A percentile compares a stretch with the other conserved stretches of the same genome.
These are phyloP conservation scores for Tragelaphus strepsiceros DNA, from an alignment of 2,113 vertebrate species.

Conservation along the genomic window DNA sequence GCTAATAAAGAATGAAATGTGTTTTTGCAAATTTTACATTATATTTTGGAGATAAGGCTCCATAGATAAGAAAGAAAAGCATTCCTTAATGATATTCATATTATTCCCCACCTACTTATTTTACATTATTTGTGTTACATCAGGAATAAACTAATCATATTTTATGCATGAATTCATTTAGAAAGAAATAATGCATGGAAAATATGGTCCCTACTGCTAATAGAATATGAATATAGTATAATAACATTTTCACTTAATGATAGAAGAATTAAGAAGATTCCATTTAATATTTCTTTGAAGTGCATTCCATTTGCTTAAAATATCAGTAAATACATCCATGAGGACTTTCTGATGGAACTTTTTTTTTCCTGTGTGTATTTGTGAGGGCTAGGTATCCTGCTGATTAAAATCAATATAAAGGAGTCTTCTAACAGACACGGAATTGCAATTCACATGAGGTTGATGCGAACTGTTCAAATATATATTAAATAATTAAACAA, in stretches of 20 bases:
- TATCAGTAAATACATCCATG: not conserved
- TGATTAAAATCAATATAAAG: not conserved
- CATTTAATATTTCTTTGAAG: not conserved
- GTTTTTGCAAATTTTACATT: not conserved
- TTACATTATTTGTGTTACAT: not conserved
- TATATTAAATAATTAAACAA: not conserved
- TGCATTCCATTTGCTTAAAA: constrained; percentile 5
- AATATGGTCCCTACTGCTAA: not conserved
- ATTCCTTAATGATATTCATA: not conserved
- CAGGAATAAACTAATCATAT: not conserved
- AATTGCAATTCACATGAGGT: not conserved
- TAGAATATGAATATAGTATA: not conserved
- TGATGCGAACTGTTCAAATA: not conserved
- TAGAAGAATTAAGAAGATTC: not conserved
- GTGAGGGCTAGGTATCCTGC: not conserved
- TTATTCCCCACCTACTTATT: not conserved
- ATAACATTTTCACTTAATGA: not conserved
- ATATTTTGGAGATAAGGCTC: not conserved
- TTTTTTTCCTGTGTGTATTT: not conserved
- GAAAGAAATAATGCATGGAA: not conserved
- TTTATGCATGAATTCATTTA: not conserved
- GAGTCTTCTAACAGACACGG: not conserved
- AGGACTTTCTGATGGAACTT: not conserved
- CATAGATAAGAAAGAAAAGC: not conserved
- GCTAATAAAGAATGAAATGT: not conserved